A percentile compares a stretch with the other conserved stretches of the same genome.
These are phyloP conservation scores for Enteromius unitaeniatus DNA, from an alignment of 2,797 vertebrate genomes.

Conservation along the genomic window DNA sequence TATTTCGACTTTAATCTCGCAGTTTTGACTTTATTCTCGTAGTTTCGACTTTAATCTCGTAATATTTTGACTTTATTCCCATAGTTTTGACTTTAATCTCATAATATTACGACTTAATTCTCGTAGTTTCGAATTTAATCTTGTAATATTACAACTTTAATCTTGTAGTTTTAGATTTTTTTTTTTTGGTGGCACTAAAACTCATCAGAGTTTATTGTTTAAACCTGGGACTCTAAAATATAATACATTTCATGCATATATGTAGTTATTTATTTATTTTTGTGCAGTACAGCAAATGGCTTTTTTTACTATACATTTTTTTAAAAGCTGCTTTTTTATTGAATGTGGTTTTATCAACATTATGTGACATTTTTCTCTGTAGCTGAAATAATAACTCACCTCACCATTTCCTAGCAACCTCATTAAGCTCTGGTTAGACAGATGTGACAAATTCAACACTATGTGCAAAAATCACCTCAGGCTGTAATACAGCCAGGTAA, in stretches of 20 bases:
- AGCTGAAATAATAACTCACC: conserved; percentile 51
- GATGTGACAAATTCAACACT: conserved; percentile 47
- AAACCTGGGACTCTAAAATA: background rate
- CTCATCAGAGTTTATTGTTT: background rate
- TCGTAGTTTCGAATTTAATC: too few relatives aligned
- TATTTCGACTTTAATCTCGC: too few relatives aligned
- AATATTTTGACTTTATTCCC: too few relatives aligned
- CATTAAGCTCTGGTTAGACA: conserved; percentile 56
- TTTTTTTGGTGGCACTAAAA: too few relatives aligned
- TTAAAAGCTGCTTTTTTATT: background rate
- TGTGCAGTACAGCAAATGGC: background rate
- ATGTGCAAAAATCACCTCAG: conserved; percentile 49
- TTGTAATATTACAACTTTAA: too few relatives aligned
- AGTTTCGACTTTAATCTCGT: too few relatives aligned
- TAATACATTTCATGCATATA: background rate
- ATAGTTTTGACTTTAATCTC: too few relatives aligned
- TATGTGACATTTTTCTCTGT: conserved; percentile 34
- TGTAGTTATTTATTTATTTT: background rate
- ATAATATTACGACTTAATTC: too few relatives aligned
- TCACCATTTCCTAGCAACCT: conserved; percentile 50
- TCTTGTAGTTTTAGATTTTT: too few relatives aligned
- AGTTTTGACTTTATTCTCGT: too few relatives aligned
- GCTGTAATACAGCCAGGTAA: conserved; percentile 36
- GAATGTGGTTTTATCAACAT: conserved; percentile 28
- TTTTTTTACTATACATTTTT: background rate